These are phyloP conservation scores for Venturia canescens DNA, from an alignment of 1,140 invertebrate species.

Conservation along the genomic window DNA sequence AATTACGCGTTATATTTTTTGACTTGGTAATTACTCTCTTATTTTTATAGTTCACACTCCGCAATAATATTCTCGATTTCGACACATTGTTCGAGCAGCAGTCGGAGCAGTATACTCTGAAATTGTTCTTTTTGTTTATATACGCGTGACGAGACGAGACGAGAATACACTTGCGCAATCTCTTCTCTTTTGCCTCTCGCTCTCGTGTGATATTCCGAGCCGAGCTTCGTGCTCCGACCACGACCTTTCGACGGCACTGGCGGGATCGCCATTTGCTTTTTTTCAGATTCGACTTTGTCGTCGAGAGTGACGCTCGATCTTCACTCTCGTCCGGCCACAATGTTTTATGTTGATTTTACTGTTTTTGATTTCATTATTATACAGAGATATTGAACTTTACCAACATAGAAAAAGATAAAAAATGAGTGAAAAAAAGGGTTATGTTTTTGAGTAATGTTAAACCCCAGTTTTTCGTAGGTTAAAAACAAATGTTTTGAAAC, in stretches of 20 bases:
- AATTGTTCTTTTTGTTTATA: background rate
- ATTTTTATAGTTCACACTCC: background rate
- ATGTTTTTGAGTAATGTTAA: no score
- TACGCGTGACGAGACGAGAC: constrained; percentile 11
- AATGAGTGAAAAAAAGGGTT: no score
- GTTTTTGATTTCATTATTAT: no score
- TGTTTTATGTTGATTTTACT: no score
- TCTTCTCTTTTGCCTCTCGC: no score
- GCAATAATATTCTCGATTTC: background rate
- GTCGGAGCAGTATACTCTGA: background rate
- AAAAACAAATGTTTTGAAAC: background rate
- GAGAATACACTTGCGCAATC: background rate
- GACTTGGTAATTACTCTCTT: constrained; percentile 35
- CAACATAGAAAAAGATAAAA: background rate
- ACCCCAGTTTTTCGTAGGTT: background rate
- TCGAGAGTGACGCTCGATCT: no score
- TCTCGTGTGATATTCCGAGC: no score
- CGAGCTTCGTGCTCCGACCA: background rate
- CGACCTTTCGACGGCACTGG: background rate
- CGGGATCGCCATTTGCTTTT: constrained; percentile 27
- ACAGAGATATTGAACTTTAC: no score
- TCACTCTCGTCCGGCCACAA: no score
- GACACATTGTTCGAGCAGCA: background rate
- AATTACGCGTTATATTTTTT: constrained; percentile 27
- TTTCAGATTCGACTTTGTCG: background rate